Evolutionary conservation across 2,888 invertebrate species (phyloP).

Genomic region (Geophilus truncorum): DNA sequence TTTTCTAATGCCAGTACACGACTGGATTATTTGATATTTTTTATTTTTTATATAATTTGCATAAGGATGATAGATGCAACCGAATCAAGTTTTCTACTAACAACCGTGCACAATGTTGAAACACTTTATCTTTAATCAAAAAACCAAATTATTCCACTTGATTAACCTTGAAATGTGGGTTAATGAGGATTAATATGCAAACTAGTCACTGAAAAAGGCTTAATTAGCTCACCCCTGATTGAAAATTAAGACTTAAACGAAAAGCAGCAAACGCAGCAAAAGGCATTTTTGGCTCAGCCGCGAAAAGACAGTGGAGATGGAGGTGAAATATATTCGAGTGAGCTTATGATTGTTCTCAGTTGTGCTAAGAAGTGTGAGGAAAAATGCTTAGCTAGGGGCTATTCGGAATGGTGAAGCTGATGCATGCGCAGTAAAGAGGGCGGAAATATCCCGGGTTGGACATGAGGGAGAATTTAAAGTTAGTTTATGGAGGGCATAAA

Average conservation of each 20-base stretch:
- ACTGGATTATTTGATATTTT: too few species aligned
- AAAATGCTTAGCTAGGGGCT: constrained; percentile 15
- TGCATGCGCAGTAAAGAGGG: constrained; percentile 14
- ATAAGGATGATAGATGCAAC: too few species aligned
- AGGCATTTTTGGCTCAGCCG: too few species aligned
- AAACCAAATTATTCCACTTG: too few species aligned
- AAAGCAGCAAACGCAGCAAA: neutral
- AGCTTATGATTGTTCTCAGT: neutral
- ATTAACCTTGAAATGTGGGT: too few species aligned
- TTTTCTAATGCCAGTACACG: too few species aligned
- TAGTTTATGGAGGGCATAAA: constrained; percentile 12
- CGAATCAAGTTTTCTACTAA: too few species aligned
- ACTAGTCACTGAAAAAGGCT: too few species aligned
- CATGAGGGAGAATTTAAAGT: constrained; percentile 12
- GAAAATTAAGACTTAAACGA: neutral
- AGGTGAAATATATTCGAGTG: neutral
- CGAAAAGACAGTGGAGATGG: neutral
- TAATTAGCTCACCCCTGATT: too few species aligned
- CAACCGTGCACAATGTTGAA: too few species aligned
- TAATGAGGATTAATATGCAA: neutral
- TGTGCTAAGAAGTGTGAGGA: neutral
- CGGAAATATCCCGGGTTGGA: constrained; percentile 14
- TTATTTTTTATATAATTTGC: too few species aligned
- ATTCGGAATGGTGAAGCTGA: neutral
- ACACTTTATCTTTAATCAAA: too few species aligned